Conservation (phyloP, 2,888 invertebrate species). For the Seira sanloemensis region DNA sequence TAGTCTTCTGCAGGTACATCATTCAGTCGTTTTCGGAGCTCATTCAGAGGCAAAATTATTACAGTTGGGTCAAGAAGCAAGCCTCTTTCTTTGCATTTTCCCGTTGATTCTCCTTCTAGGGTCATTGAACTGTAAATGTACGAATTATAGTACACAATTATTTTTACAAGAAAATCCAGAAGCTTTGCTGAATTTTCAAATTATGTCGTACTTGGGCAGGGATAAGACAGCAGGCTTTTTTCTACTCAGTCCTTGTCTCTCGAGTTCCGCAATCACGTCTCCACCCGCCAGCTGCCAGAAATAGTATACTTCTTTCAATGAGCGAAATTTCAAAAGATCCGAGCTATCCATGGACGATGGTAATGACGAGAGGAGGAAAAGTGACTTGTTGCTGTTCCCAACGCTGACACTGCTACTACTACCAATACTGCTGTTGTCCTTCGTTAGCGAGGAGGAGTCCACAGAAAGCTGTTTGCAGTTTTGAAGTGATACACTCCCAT, state of each 20-base stretch:
- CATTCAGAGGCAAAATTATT: slow-evolving; percentile 83
- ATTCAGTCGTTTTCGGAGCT: slow-evolving; percentile 84
- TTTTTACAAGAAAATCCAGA: too few species aligned
- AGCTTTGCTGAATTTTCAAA: too few species aligned
- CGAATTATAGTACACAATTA: too few species aligned
- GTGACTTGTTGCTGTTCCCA: slow-evolving; percentile 7
- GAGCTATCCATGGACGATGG: slow-evolving; percentile 37
- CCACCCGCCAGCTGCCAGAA: slow-evolving; percentile 98
- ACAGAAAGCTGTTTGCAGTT: neutral
- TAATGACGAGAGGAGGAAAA: slow-evolving; percentile 14
- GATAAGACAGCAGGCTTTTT: slow-evolving; percentile 81
- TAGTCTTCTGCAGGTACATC: slow-evolving; percentile 87
- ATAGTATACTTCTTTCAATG: slow-evolving; percentile 91
- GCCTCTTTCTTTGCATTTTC: slow-evolving; percentile 85
- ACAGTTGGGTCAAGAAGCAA: slow-evolving; percentile 84
- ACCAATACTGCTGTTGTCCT: slow-evolving; percentile 3
- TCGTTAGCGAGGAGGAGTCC: slow-evolving; percentile 17
- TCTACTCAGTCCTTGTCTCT: slow-evolving; percentile 92
- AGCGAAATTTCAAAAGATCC: slow-evolving; percentile 74
- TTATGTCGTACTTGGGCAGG: slow-evolving; percentile 76
- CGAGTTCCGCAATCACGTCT: slow-evolving; percentile 92
- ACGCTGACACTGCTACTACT: slow-evolving; percentile 6
- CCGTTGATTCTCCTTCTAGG: slow-evolving; percentile 83
- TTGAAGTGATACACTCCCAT: slow-evolving; percentile 15
- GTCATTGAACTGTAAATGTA: slow-evolving; percentile 91